Conservation (phyloP, 2,797 vertebrate genomes). For the Gymnoscopelus braueri region DNA sequence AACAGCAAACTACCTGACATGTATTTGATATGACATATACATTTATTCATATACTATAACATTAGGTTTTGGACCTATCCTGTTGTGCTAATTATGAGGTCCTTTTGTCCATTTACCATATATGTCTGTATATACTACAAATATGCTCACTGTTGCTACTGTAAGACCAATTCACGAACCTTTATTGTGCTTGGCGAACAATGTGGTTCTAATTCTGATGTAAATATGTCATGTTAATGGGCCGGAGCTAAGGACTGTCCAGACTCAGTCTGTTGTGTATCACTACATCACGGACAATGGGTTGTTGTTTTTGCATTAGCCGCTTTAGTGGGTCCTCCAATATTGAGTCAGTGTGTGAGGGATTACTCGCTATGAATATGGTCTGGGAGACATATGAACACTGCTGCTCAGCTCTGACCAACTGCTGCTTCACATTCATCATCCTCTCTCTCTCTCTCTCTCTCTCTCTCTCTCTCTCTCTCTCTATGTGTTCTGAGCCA, state of each 20-base stretch:
- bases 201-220: slow-evolving; percentile 8
- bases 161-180: too few relatives aligned
- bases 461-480: neutral
- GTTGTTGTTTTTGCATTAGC: slow-evolving; percentile 30
- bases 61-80: too few relatives aligned
- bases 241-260: slow-evolving; percentile 1
- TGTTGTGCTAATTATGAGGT: too few relatives aligned
- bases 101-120: too few relatives aligned
- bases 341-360: slow-evolving; percentile 26
- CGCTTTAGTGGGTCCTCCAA: slow-evolving; percentile 16
- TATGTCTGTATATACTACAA: too few relatives aligned
- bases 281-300: slow-evolving; percentile 24
- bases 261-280: slow-evolving; percentile 26
- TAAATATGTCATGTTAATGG: neutral
- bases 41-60: too few relatives aligned
- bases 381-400: slow-evolving; percentile 25
- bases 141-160: too few relatives aligned
- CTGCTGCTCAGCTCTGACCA: slow-evolving; percentile 13
- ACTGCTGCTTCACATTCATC: slow-evolving; percentile 25
- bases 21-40: too few relatives aligned
- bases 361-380: slow-evolving; percentile 3
- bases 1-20: too few relatives aligned
- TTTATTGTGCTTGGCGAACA: too few relatives aligned
- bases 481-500: too few relatives aligned
- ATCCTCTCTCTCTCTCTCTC: slow-evolving; percentile 1